Conservation (phyloP, 2,797 vertebrate genomes). For the Oryzias dopingdopingensis region DNA sequence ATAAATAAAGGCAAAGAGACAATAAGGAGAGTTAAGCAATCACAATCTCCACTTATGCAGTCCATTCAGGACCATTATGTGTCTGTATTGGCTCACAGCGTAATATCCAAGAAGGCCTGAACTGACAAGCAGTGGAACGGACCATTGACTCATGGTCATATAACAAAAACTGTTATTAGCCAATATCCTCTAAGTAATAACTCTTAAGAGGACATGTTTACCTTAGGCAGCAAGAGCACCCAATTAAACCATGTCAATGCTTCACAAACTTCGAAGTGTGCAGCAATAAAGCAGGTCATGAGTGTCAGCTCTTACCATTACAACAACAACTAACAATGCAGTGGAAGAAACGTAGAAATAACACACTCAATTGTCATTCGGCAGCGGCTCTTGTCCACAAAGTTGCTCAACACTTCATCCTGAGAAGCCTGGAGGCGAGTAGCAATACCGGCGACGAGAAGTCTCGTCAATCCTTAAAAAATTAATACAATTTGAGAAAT, state of each 20-base stretch:
- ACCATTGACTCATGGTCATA: slow-evolving; percentile 16
- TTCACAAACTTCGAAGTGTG: slow-evolving; percentile 17
- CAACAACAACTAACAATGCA: slow-evolving; percentile 43
- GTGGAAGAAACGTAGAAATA: slow-evolving; percentile 28
- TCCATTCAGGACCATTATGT: slow-evolving; percentile 2
- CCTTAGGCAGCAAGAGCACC: slow-evolving; percentile 35
- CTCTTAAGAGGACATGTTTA: slow-evolving; percentile 45
- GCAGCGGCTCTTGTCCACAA: slow-evolving; percentile 42
- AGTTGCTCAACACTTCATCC: slow-evolving; percentile 24
- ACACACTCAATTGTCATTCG: slow-evolving; percentile 55
- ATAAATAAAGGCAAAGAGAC: slow-evolving; percentile 4
- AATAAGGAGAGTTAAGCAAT: slow-evolving; percentile 1
- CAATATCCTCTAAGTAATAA: slow-evolving; percentile 46
- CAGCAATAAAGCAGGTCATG: slow-evolving; percentile 40
- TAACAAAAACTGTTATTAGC: slow-evolving; percentile 51
- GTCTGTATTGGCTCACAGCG: slow-evolving; percentile 9
- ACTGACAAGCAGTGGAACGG: slow-evolving; percentile 12
- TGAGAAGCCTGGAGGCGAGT: slow-evolving; percentile 35
- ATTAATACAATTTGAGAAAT: slow-evolving; percentile 32
- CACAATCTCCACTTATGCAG: background rate
- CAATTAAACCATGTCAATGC: slow-evolving; percentile 50
- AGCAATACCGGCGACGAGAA: slow-evolving; percentile 27
- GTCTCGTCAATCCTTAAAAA: slow-evolving; percentile 36
- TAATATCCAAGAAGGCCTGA: slow-evolving; percentile 5
- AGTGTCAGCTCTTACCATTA: slow-evolving; percentile 44